phyloP scores from a whole-genome alignment of 2,113 vertebrate species.

The Colistium nudipinnis region DNA sequence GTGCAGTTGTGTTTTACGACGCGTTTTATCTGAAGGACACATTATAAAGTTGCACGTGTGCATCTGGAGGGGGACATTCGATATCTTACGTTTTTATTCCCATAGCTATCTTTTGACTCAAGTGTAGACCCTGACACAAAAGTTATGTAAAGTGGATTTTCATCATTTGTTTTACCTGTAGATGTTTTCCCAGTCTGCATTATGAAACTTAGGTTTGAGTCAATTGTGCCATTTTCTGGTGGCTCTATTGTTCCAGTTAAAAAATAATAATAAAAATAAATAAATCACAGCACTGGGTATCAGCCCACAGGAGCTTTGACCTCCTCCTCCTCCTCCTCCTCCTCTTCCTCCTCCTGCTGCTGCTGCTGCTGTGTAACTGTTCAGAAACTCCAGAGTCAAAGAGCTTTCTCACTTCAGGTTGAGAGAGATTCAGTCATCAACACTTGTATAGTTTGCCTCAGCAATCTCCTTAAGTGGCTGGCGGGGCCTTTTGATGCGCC shows the following conservation, averaged over 20 bases:
- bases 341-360: not conserved
- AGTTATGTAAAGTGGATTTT: no score
- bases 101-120: not conserved
- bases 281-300: not conserved
- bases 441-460: conserved; percentile 39
- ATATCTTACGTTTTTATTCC: not conserved
- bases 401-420: not conserved
- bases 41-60: not conserved
- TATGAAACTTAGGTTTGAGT: not conserved
- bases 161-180: not conserved
- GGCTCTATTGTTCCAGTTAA: not conserved
- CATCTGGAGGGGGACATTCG: not conserved
- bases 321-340: not conserved
- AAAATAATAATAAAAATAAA: no score
- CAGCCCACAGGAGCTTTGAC: not conserved
- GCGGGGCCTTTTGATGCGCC: conserved; percentile 54
- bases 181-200: not conserved
- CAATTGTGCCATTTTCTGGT: not conserved
- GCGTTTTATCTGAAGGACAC: no score
- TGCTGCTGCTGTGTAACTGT: conserved; percentile 38
- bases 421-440: conserved; percentile 46
- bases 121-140: not conserved
- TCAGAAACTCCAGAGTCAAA: not conserved
- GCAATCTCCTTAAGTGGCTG: conserved; percentile 46
- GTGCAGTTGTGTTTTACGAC: not conserved